Percentiles rank a stretch among this genome's conserved stretches.
phyloP scores from a whole-genome alignment of 2,797 vertebrate genomes.

The Salmo trutta region DNA sequence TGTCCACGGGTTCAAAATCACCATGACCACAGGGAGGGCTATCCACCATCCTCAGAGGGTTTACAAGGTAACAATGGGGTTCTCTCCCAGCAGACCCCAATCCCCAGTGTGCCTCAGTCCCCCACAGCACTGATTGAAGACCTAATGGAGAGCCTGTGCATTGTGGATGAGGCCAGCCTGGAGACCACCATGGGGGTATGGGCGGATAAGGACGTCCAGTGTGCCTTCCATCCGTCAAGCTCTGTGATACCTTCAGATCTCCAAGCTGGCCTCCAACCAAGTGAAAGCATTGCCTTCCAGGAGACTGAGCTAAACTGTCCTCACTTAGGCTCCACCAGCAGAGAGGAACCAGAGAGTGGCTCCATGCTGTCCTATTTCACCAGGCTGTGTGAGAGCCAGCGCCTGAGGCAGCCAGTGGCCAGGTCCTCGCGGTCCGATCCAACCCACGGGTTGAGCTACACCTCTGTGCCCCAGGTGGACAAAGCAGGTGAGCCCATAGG shows the following conservation, averaged over 20 bases:
- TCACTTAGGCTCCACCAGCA: neutral
- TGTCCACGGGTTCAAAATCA: neutral
- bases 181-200: neutral
- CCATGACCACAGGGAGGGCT: neutral
- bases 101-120: neutral
- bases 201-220: neutral
- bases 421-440: neutral
- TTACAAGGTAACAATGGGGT: neutral
- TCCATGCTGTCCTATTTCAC: neutral
- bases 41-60: neutral
- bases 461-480: neutral
- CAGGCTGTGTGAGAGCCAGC: conserved; percentile 4
- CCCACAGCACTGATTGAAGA: conserved; percentile 1
- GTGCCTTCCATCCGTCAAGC: neutral
- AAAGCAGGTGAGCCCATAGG: neutral
- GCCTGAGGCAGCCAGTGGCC: neutral
- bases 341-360: neutral
- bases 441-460: neutral
- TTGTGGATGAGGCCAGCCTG: conserved; percentile 10
- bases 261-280: neutral
- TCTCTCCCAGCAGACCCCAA: neutral
- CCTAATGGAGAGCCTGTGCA: conserved; percentile 7
- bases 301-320: neutral
- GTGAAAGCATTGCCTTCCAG: neutral
- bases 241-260: neutral